A percentile compares a stretch with the other conserved stretches of the same genome.
These are phyloP conservation scores for Camponotus vicinus DNA, from an alignment of 1,140 invertebrate species.

Conservation along the genomic window DNA sequence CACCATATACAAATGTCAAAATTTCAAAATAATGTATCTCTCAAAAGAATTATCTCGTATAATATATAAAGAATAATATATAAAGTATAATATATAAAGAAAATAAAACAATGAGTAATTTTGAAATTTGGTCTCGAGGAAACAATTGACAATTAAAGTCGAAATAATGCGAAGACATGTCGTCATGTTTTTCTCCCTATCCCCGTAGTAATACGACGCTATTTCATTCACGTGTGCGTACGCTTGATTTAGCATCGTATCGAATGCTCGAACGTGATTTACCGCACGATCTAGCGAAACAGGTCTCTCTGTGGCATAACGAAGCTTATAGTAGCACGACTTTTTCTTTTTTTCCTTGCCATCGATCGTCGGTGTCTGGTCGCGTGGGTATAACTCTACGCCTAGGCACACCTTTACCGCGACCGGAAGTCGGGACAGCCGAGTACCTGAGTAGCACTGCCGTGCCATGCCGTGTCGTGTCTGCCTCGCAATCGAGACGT, in stretches of 20 bases:
- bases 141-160: background rate
- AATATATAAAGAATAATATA: background rate
- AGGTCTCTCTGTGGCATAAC: background rate
- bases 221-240: slow-evolving; percentile 13
- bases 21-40: background rate
- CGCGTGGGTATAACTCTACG: slow-evolving; percentile 71
- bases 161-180: background rate
- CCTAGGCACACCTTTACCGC: slow-evolving; percentile 70
- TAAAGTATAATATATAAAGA: no score
- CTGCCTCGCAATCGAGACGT: slow-evolving; percentile 56
- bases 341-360: slow-evolving; percentile 22
- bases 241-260: slow-evolving; percentile 1
- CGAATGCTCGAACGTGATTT: background rate
- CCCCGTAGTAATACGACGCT: background rate
- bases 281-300: slow-evolving; percentile 29
- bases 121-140: background rate
- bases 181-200: background rate
- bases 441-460: slow-evolving; percentile 60
- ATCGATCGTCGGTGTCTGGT: slow-evolving; percentile 62
- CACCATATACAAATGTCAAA: background rate
- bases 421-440: slow-evolving; percentile 72
- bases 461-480: slow-evolving; percentile 2
- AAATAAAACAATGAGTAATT: background rate
- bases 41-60: background rate
- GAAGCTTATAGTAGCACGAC: slow-evolving; percentile 13